Conservation (phyloP, 2,888 invertebrate species). For the Heliconius charithonia region DNA sequence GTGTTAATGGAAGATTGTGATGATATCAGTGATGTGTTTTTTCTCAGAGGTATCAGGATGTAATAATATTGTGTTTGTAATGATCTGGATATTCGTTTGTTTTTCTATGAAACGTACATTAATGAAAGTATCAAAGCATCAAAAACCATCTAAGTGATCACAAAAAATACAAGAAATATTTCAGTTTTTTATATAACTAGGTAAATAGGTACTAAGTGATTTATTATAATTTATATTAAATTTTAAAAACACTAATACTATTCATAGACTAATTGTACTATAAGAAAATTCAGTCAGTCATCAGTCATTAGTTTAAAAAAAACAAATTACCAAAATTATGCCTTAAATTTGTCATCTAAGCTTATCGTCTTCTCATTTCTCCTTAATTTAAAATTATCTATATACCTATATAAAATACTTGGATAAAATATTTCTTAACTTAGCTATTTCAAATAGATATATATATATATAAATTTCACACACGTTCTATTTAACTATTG, state of each 20-base stretch:
- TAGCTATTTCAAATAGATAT: background rate
- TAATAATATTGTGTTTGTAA: background rate
- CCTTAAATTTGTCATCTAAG: background rate
- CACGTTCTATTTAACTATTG: constrained; percentile 22
- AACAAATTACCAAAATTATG: background rate
- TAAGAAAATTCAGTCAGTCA: background rate
- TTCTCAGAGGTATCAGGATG: background rate
- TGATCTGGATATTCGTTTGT: background rate
- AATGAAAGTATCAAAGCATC: background rate
- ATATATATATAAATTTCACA: constrained; percentile 2
- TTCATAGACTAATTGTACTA: background rate
- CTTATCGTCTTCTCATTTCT: background rate
- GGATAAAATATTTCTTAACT: background rate
- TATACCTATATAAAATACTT: background rate
- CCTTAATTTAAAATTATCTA: background rate
- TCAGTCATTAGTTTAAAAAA: background rate
- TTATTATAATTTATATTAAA: background rate
- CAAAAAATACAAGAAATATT: background rate
- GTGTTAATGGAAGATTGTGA: constrained; percentile 14
- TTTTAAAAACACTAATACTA: background rate
- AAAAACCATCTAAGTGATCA: background rate
- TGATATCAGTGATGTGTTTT: constrained; percentile 8
- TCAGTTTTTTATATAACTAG: background rate
- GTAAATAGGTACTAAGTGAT: background rate
- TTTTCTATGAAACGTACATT: background rate